Percentiles rank a stretch among this genome's conserved stretches.
These are phyloP conservation scores for Tragelaphus strepsiceros DNA, from an alignment of 2,113 vertebrate species.

Conservation along the genomic window DNA sequence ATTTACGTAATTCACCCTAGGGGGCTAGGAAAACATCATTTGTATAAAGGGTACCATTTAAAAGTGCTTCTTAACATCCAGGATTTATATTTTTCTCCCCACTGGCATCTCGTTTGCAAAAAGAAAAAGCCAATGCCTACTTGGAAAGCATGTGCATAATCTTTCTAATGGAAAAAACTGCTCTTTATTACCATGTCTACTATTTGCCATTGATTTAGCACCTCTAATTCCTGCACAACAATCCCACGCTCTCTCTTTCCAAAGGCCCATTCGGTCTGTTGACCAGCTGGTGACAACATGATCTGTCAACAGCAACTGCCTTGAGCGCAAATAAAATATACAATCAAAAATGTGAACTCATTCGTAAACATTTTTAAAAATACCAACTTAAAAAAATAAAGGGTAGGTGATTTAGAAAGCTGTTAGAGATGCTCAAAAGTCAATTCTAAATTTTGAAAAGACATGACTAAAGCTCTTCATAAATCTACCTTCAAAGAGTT, in stretches of 20 bases:
- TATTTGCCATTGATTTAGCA: neutral
- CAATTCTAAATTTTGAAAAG: constrained; percentile 76
- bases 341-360: constrained; percentile 13
- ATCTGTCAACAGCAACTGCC: constrained; percentile 79
- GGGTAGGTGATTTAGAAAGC: constrained; percentile 79
- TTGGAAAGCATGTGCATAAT: neutral
- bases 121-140: neutral
- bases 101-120: neutral
- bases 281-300: constrained; percentile 76
- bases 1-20: neutral
- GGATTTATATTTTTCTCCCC: neutral
- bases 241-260: constrained; percentile 19
- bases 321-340: constrained; percentile 65
- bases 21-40: neutral
- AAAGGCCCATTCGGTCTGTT: constrained; percentile 71
- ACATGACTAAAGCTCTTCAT: constrained; percentile 70
- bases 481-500: constrained; percentile 79
- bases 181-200: neutral
- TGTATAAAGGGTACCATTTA: neutral
- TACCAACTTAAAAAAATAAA: constrained; percentile 45
- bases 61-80: neutral
- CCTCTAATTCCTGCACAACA: neutral
- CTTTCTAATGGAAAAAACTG: neutral
- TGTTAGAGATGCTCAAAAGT: constrained; percentile 75
- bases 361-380: constrained; percentile 44